Percentiles rank a stretch among this genome's conserved stretches.
These are phyloP conservation scores for Argyresthia albistria DNA, from an alignment of 2,888 invertebrate species.

Conservation along the genomic window DNA sequence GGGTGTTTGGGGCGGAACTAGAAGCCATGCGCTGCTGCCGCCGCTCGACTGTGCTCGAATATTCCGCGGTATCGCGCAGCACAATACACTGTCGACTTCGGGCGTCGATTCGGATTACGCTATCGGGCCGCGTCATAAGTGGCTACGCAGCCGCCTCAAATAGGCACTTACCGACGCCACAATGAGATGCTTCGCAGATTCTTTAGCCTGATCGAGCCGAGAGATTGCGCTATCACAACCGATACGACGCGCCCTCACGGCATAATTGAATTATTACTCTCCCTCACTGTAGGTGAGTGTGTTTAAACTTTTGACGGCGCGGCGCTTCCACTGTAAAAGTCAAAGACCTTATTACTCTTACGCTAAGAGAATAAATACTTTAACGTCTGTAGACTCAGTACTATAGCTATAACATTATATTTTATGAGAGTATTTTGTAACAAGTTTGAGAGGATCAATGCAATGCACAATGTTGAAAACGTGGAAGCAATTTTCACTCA, in stretches of 20 bases:
- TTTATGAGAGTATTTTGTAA: background rate
- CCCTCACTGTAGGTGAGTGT: slow-evolving; percentile 10
- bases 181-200: slow-evolving; percentile 56
- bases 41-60: too few species aligned
- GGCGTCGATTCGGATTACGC: slow-evolving; percentile 53
- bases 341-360: slow-evolving; percentile 2
- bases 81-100: slow-evolving; percentile 32
- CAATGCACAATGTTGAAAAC: slow-evolving; percentile 57
- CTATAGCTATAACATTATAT: background rate
- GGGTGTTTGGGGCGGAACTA: slow-evolving; percentile 20
- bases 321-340: background rate
- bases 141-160: slow-evolving; percentile 50
- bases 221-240: slow-evolving; percentile 52
- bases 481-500: slow-evolving; percentile 62
- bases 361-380: background rate
- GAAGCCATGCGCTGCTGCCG: slow-evolving; percentile 28
- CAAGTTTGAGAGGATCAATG: slow-evolving; percentile 21
- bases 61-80: slow-evolving; percentile 28
- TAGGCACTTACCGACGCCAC: slow-evolving; percentile 57
- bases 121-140: slow-evolving; percentile 53
- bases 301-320: background rate
- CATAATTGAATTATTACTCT: slow-evolving; percentile 58
- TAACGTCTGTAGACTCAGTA: background rate
- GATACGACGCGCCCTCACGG: slow-evolving; percentile 47
- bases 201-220: slow-evolving; percentile 43